Evolutionary conservation across 2,888 invertebrate species (phyloP).

Genomic region (Caenorhabditis drosophilae): DNA sequence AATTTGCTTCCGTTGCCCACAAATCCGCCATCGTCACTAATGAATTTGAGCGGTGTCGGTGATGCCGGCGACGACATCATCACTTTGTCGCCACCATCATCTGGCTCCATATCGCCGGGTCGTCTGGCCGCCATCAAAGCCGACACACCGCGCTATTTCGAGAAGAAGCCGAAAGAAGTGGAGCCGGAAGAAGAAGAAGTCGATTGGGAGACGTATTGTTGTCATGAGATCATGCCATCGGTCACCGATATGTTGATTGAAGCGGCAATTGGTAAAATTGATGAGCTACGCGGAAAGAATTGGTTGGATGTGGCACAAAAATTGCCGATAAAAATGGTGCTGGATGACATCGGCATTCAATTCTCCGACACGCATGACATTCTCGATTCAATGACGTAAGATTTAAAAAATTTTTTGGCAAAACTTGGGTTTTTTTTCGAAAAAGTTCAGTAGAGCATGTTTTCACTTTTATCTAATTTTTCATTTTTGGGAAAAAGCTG

Average conservation of each 20-base stretch:
- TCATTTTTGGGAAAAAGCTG: not conserved
- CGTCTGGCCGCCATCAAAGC: too few relatives aligned
- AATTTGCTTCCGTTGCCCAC: not conserved
- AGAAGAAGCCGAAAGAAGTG: not conserved
- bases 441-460: too few relatives aligned
- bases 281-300: constrained; percentile 13
- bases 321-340: not conserved
- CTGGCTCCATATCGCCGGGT: too few relatives aligned
- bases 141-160: constrained; percentile 2
- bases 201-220: constrained; percentile 11
- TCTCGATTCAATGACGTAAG: not conserved
- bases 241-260: constrained; percentile 10
- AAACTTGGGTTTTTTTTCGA: too few relatives aligned
- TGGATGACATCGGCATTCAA: not conserved
- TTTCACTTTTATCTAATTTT: too few relatives aligned
- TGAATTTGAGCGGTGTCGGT: too few relatives aligned
- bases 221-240: not conserved
- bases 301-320: constrained; percentile 8
- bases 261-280: constrained; percentile 11
- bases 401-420: too few relatives aligned
- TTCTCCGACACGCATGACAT: not conserved
- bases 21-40: not conserved
- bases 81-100: too few relatives aligned
- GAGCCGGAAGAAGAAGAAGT: not conserved
- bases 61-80: too few relatives aligned